Conservation (phyloP, 2,888 invertebrate species). For the Hypomecis punctinalis region DNA sequence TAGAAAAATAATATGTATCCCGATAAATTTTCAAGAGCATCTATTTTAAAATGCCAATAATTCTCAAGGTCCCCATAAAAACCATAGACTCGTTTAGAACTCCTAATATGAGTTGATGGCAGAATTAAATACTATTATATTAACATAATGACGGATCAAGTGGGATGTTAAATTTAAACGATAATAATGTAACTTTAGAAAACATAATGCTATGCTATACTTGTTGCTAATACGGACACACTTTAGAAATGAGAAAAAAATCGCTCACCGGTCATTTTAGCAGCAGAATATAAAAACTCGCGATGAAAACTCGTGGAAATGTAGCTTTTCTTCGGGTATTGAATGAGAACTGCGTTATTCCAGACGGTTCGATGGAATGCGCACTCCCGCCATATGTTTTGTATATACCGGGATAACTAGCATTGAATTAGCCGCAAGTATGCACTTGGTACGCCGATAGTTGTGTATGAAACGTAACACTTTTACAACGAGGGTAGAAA, state of each 20-base stretch:
- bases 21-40: conserved; percentile 36
- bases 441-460: conserved; percentile 22
- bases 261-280: conserved; percentile 39
- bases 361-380: conserved; percentile 68
- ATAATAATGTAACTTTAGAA: neutral
- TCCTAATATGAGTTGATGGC: conserved; percentile 42
- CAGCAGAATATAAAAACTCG: conserved; percentile 10
- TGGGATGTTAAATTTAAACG: conserved; percentile 5
- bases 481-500: neutral
- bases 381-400: conserved; percentile 75
- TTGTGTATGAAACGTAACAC: conserved; percentile 2
- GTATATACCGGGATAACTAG: conserved; percentile 60
- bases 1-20: too few species aligned
- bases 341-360: conserved; percentile 68
- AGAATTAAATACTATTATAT: conserved; percentile 40
- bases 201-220: neutral
- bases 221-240: neutral
- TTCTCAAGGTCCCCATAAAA: conserved; percentile 41
- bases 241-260: neutral
- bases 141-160: conserved; percentile 39
- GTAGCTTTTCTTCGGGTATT: conserved; percentile 53
- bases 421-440: conserved; percentile 50
- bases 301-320: conserved; percentile 31
- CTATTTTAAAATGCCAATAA: conserved; percentile 46
- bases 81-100: conserved; percentile 38